These are phyloP conservation scores for Nipponia nippon DNA, from an alignment of 2,113 vertebrate species.

Conservation along the genomic window DNA sequence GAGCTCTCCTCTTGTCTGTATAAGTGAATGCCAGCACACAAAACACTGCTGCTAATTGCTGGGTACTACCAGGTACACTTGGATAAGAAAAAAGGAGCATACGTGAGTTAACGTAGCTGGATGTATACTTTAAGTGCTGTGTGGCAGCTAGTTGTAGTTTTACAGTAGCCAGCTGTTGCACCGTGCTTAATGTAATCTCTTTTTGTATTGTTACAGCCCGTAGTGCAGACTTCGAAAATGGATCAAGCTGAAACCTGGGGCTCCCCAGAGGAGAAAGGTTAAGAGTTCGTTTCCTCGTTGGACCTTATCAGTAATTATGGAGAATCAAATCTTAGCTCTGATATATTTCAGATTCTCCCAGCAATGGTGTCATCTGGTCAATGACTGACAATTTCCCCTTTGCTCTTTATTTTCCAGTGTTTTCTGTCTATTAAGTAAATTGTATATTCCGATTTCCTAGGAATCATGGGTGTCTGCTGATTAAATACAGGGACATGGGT, in stretches of 20 bases:
- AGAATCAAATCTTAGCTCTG: not conserved
- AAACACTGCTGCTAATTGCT: not conserved
- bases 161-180: not conserved
- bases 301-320: not conserved
- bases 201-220: not conserved
- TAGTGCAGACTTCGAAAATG: not conserved
- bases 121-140: not conserved
- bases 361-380: not conserved
- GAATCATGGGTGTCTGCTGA: not conserved
- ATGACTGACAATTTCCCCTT: not conserved
- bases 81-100: not conserved
- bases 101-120: not conserved
- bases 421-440: not conserved
- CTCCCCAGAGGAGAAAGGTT: not conserved
- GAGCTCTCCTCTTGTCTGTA: not conserved
- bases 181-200: not conserved
- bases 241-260: not conserved
- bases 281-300: not conserved
- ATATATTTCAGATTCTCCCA: not conserved
- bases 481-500: not conserved
- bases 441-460: not conserved
- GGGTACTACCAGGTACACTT: not conserved
- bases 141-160: not conserved
- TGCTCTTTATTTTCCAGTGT: not conserved
- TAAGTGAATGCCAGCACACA: not conserved